Conservation (phyloP, 2,113 vertebrate genomes). For the Oncorhynchus clarkii region DNA sequence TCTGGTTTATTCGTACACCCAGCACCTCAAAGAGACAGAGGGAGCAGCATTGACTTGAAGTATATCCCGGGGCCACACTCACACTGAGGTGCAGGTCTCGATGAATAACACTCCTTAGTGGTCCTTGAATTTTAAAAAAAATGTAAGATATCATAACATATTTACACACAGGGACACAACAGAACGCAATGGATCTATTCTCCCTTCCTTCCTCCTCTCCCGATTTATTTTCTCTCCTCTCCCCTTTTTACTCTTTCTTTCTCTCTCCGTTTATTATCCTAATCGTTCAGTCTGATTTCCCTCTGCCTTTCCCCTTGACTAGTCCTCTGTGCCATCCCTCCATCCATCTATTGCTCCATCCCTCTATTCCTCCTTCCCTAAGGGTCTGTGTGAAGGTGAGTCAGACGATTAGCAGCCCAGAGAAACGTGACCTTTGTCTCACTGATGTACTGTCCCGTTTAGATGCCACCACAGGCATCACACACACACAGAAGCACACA, state of each 20-base stretch:
- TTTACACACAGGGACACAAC: too few relatives aligned
- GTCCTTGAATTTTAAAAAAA: background rate
- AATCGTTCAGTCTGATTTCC: slow-evolving; percentile 66
- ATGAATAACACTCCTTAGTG: slow-evolving; percentile 31
- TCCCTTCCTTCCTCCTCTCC: slow-evolving; percentile 38
- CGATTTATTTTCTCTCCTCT: slow-evolving; percentile 60
- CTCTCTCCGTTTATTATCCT: slow-evolving; percentile 65
- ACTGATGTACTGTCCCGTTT: slow-evolving; percentile 65
- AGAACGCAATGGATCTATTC: too few relatives aligned
- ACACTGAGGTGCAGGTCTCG: slow-evolving; percentile 32
- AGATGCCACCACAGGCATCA: slow-evolving; percentile 50
- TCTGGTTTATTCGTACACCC: slow-evolving; percentile 12
- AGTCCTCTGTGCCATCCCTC: slow-evolving; percentile 39
- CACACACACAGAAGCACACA: slow-evolving; percentile 27
- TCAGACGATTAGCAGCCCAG: slow-evolving; percentile 60
- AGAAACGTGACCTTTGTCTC: slow-evolving; percentile 2
- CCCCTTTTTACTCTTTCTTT: background rate
- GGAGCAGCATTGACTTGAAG: slow-evolving; percentile 5
- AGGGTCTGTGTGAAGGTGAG: slow-evolving; percentile 64
- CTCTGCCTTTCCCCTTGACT: slow-evolving; percentile 41
- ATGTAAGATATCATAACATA: too few relatives aligned
- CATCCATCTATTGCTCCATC: too few relatives aligned
- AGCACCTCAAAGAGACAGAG: slow-evolving; percentile 8
- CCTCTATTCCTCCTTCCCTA: slow-evolving; percentile 40
- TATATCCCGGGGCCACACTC: slow-evolving; percentile 33